These are phyloP conservation scores for Metopolophium dirhodum DNA, from an alignment of 1,140 invertebrate genomes.

Conservation along the genomic window DNA sequence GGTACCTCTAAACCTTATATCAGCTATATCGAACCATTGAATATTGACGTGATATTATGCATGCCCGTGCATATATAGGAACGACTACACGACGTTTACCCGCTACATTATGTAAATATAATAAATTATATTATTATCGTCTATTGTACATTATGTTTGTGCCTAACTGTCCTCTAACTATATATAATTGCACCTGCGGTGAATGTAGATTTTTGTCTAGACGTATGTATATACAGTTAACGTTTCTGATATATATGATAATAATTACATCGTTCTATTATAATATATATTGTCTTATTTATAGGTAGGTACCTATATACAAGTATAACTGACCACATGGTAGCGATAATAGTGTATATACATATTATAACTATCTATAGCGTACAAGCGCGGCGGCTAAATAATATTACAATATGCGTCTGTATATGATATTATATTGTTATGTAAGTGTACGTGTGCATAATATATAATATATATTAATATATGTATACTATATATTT, in stretches of 20 bases:
- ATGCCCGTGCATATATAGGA: background rate
- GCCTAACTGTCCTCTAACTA: background rate
- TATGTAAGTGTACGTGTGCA: background rate
- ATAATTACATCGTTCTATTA: background rate
- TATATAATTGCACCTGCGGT: background rate
- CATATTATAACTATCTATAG: too few relatives aligned
- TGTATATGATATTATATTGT: background rate
- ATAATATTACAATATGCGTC: background rate
- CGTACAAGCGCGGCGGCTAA: background rate
- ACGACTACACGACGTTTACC: background rate
- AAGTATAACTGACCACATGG: background rate
- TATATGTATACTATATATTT: background rate
- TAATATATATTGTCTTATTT: background rate
- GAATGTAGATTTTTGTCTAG: slow-evolving; percentile 8
- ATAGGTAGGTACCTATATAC: background rate
- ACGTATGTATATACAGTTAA: background rate
- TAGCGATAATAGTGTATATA: background rate
- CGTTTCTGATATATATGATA: background rate
- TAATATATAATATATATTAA: background rate
- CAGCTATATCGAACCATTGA: background rate
- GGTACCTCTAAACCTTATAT: background rate
- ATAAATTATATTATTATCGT: background rate
- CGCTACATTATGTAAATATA: background rate
- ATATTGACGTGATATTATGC: background rate
- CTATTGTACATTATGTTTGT: background rate